A percentile compares a stretch with the other conserved stretches of the same genome.
Evolutionary conservation across 2,113 vertebrate species (phyloP).

Genomic region (Lagopus muta): DNA sequence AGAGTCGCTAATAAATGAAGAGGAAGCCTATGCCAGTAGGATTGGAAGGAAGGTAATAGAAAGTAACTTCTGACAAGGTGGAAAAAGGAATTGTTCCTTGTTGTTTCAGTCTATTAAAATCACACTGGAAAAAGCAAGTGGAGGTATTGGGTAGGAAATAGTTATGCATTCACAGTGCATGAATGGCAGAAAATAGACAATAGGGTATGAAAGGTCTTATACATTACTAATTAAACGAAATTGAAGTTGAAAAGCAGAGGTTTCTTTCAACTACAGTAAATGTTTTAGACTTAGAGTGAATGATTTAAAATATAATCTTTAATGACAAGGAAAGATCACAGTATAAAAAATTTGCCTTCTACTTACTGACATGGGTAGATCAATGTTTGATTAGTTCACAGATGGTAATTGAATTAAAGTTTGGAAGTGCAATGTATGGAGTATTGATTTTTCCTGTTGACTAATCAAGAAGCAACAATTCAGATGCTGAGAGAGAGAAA

Average conservation of each 20-base stretch:
- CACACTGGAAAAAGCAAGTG: background rate
- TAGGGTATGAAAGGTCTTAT: background rate
- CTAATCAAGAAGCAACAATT: conserved; percentile 69
- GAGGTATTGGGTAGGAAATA: background rate
- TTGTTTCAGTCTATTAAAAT: conserved; percentile 18
- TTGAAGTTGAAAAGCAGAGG: background rate
- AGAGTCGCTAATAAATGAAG: background rate
- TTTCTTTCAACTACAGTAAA: background rate
- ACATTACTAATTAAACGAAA: conserved; percentile 20
- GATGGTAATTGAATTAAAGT: conserved; percentile 69
- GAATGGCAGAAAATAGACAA: background rate
- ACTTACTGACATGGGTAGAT: conserved; percentile 44
- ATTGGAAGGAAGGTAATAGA: background rate
- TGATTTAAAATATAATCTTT: conserved; percentile 39
- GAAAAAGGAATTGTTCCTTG: background rate
- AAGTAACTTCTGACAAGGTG: background rate
- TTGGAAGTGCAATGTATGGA: conserved; percentile 42
- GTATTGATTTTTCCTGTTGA: conserved; percentile 68
- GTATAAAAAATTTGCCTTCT: conserved; percentile 24
- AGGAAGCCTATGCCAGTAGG: background rate
- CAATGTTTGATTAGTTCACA: conserved; percentile 69
- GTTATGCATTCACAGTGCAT: background rate
- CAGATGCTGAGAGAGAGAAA: conserved; percentile 49
- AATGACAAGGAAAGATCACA: conserved; percentile 37
- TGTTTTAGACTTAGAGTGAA: background rate